These are phyloP conservation scores for Carettochelys insculpta DNA, from an alignment of 2,113 vertebrate genomes.

Conservation along the genomic window DNA sequence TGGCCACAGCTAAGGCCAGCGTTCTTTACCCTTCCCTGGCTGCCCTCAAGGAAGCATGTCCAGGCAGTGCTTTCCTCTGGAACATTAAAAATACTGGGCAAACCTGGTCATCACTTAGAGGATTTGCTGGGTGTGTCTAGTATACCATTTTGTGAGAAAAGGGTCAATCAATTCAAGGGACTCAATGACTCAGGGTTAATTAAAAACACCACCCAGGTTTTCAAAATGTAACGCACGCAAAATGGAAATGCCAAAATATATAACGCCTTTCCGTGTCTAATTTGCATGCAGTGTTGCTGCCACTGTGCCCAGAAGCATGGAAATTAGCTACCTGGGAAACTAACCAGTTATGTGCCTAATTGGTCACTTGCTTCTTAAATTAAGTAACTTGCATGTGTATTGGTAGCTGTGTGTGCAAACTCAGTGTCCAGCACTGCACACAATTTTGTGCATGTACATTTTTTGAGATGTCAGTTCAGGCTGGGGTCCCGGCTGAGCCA, in stretches of 20 bases:
- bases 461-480: neutral
- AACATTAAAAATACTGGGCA: neutral
- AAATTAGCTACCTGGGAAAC: neutral
- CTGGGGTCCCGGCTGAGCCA: neutral
- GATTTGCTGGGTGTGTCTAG: conserved; percentile 14
- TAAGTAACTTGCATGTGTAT: neutral
- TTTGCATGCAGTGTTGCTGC: rapidly evolving
- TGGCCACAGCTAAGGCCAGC: neutral
- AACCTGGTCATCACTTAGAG: neutral
- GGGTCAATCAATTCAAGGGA: neutral
- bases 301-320: neutral
- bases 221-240: rapidly evolving
- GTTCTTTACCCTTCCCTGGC: conserved; percentile 32
- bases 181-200: neutral
- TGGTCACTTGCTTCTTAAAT: neutral
- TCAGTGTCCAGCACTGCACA: neutral
- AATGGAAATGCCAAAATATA: neutral
- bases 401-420: neutral
- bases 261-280: neutral
- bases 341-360: neutral
- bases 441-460: neutral
- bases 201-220: conserved; percentile 44
- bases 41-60: neutral
- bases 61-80: neutral
- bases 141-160: neutral